Evolutionary conservation across 2,888 invertebrate genomes (phyloP).

Genomic region (Polyploca ridens): DNA sequence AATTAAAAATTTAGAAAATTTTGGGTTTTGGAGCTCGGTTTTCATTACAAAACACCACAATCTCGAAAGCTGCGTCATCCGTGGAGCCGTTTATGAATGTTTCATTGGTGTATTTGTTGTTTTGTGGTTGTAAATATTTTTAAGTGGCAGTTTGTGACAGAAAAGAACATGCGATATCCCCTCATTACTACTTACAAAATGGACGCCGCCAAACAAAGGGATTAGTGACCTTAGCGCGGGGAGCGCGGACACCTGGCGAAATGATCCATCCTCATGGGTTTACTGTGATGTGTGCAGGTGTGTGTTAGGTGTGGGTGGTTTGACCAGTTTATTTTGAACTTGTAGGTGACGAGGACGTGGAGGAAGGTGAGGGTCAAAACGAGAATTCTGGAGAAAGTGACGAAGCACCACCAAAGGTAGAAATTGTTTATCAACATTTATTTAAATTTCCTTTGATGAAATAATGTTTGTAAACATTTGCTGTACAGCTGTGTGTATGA

Average conservation of each 20-base stretch:
- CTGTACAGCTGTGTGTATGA: constrained; percentile 26
- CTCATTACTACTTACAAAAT: constrained; percentile 90
- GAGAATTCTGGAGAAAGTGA: constrained; percentile 92
- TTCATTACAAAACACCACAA: constrained; percentile 31
- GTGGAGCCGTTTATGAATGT: constrained; percentile 42
- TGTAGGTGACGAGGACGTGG: constrained; percentile 88
- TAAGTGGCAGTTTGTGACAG: constrained; percentile 84
- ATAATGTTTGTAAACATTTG: constrained; percentile 25
- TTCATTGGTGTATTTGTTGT: constrained; percentile 67
- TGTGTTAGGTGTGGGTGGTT: constrained; percentile 60
- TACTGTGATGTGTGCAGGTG: constrained; percentile 54
- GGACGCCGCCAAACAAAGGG: constrained; percentile 91
- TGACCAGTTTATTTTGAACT: constrained; percentile 74
- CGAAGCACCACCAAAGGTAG: constrained; percentile 86
- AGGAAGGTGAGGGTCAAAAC: constrained; percentile 87
- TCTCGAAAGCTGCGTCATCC: constrained; percentile 36
- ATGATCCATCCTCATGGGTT: constrained; percentile 51
- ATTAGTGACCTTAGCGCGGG: constrained; percentile 86
- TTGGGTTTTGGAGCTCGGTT: constrained; percentile 46
- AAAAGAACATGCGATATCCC: constrained; percentile 87
- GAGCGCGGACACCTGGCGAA: constrained; percentile 63
- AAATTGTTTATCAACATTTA: constrained; percentile 24
- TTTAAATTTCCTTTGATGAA: constrained; percentile 22
- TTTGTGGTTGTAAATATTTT: constrained; percentile 81
- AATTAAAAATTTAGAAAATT: constrained; percentile 81